These are phyloP conservation scores for Eulemur rubriventer DNA, from an alignment of 2,797 vertebrate genomes.

Conservation along the genomic window DNA sequence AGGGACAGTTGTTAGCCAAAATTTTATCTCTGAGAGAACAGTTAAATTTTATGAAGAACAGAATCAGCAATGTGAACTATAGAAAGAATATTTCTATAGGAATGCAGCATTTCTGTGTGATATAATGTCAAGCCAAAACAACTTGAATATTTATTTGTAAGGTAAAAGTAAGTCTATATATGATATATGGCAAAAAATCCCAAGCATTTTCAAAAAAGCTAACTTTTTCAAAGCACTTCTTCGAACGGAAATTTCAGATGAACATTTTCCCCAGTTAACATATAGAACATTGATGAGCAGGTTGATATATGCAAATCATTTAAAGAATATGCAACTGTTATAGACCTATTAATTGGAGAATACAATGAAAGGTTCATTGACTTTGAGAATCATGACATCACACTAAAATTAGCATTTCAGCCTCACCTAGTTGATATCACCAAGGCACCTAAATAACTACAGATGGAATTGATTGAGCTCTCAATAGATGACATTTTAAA, in stretches of 20 bases:
- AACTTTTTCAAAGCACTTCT: background rate
- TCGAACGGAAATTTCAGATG: background rate
- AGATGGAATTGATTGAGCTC: background rate
- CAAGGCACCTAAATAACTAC: background rate
- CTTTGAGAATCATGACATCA: background rate
- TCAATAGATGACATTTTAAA: background rate
- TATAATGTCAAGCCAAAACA: background rate
- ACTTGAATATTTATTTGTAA: background rate
- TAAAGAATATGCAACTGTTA: background rate
- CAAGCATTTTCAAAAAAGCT: background rate
- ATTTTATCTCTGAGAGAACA: background rate
- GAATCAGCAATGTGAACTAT: background rate
- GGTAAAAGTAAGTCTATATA: background rate
- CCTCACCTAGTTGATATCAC: background rate
- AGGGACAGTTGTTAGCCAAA: background rate
- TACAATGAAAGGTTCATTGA: background rate
- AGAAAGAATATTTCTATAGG: background rate
- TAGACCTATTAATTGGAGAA: background rate
- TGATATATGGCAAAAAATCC: background rate
- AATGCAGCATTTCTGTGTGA: background rate
- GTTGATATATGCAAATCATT: background rate
- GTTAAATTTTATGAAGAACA: background rate
- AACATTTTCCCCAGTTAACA: background rate
- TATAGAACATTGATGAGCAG: background rate
- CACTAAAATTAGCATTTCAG: background rate